Evolutionary conservation across 2,888 invertebrate genomes (phyloP).

Genomic region (Clitarchus hookeri): DNA sequence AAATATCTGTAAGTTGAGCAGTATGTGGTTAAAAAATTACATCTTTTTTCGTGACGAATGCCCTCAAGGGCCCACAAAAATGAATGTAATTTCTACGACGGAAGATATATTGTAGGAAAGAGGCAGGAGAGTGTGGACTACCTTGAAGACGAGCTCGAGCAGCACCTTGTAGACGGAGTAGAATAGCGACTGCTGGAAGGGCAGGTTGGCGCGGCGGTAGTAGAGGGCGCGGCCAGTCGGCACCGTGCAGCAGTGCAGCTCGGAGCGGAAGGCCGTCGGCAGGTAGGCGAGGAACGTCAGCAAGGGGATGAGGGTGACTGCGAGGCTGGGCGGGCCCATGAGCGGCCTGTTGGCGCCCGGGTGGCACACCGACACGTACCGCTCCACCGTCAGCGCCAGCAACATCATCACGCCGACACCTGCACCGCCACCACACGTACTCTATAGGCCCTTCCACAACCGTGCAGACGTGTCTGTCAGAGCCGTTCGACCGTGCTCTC

Average conservation of each 20-base stretch:
- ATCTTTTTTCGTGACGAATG: too few relatives aligned
- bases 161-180: conserved; percentile 56
- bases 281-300: conserved; percentile 69
- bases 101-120: too few relatives aligned
- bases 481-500: too few relatives aligned
- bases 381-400: conserved; percentile 73
- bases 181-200: conserved; percentile 59
- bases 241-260: conserved; percentile 61
- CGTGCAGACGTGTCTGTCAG: too few relatives aligned
- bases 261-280: conserved; percentile 67
- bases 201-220: conserved; percentile 60
- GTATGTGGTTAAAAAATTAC: too few relatives aligned
- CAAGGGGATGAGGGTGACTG: conserved; percentile 67
- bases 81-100: too few relatives aligned
- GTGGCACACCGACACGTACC: conserved; percentile 76
- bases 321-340: conserved; percentile 66
- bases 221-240: conserved; percentile 61
- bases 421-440: conserved; percentile 46
- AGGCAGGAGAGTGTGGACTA: not conserved
- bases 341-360: conserved; percentile 71
- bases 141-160: conserved; percentile 67
- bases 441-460: too few relatives aligned
- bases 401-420: conserved; percentile 77
- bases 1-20: too few relatives aligned
- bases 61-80: too few relatives aligned